A percentile compares a stretch with the other conserved stretches of the same genome.
Evolutionary conservation across 2,113 vertebrate genomes (phyloP).

Genomic region (Anarhynchus alexandrinus): DNA sequence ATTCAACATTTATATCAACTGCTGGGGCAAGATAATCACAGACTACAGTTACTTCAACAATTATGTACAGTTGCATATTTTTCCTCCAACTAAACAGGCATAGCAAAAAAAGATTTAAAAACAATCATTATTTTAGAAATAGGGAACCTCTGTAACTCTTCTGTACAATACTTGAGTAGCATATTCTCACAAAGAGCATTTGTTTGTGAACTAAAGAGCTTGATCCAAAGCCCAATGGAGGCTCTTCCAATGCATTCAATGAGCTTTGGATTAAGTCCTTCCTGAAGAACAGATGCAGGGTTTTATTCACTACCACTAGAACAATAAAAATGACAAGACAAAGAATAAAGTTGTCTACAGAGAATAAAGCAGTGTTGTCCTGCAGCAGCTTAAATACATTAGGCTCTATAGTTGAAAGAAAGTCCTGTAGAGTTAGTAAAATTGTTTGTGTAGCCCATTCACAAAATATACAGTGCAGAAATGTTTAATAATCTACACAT

Average conservation of each 20-base stretch:
- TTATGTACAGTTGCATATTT: not conserved
- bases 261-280: constrained; percentile 53
- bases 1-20: not conserved
- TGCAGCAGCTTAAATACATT: constrained; percentile 5
- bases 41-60: not conserved
- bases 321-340: constrained; percentile 48
- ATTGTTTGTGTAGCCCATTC: not conserved
- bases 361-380: constrained; percentile 16
- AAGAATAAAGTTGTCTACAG: constrained; percentile 25
- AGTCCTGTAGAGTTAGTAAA: not conserved
- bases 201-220: constrained; percentile 29
- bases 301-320: constrained; percentile 22
- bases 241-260: constrained; percentile 33
- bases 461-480: not conserved
- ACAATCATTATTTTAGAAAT: constrained; percentile 14
- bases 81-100: not conserved
- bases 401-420: not conserved
- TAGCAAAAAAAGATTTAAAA: not conserved
- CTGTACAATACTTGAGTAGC: constrained; percentile 2
- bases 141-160: constrained; percentile 9
- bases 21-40: not conserved
- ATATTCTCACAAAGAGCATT: constrained; percentile 29
- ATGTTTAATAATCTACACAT: not conserved
- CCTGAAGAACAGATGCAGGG: constrained; percentile 49
- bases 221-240: constrained; percentile 9